A percentile compares a stretch with the other conserved stretches of the same genome.
phyloP scores from a whole-genome alignment of 1,140 invertebrate genomes.

The Halyomorpha halys region DNA sequence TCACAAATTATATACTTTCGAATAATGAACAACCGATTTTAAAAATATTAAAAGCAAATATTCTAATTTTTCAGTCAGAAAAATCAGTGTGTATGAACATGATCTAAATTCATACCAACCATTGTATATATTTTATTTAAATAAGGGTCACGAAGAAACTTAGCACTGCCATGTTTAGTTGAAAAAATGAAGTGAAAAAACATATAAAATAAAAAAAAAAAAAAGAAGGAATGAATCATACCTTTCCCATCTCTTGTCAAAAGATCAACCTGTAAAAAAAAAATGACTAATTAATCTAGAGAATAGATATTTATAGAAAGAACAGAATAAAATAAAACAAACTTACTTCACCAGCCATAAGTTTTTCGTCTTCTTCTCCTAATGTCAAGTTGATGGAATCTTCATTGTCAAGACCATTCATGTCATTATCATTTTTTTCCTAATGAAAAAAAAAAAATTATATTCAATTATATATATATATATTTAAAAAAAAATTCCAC shows the following conservation, averaged over 20 bases:
- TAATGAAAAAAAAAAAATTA: slow-evolving; percentile 19
- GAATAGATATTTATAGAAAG: no score
- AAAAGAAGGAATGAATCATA: neutral
- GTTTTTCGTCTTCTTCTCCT: slow-evolving; percentile 65
- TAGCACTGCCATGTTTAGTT: no score
- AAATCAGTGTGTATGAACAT: no score
- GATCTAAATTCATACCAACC: no score
- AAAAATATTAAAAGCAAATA: no score
- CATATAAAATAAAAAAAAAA: no score
- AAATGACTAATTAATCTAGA: neutral
- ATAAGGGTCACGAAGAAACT: no score
- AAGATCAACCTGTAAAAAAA: slow-evolving; percentile 30
- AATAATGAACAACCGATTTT: no score
- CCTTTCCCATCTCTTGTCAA: slow-evolving; percentile 30
- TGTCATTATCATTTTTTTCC: slow-evolving; percentile 26
- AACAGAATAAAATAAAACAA: neutral
- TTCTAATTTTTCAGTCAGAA: no score
- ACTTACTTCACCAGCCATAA: slow-evolving; percentile 60
- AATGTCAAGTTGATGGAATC: slow-evolving; percentile 71
- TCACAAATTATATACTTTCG: no score
- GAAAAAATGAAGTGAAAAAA: no score
- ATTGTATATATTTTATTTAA: no score
- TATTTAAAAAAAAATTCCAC: neutral
- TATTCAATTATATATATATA: neutral
- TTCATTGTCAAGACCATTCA: slow-evolving; percentile 49